Base-by-base conservation (phyloP, 2,888 invertebrate genomes). In the Mythimna vitellina region DNA sequence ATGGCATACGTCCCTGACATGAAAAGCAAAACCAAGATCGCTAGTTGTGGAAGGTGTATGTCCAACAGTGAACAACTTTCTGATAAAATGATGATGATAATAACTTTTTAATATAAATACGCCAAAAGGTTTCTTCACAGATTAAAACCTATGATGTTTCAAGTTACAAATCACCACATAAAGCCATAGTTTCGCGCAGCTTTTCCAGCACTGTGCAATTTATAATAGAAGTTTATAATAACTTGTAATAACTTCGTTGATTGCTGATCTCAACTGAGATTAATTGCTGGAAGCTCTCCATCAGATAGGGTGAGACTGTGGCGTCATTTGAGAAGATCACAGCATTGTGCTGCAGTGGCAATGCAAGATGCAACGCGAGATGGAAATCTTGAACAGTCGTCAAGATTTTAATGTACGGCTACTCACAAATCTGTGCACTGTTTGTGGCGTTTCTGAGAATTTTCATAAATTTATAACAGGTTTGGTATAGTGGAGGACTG, bases 251-350 rank as follows among this genome's bases (percentile, higher is more conserved):
- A 68, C 76, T 54, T 58, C 17, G 82, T 67, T 82, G 76, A 82
- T 80, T 76, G 60, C 82, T 69, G 83, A 81, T 81, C 54, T 66
- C 56, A 57, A 51, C 68, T 20, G 38, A 81, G 81, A 81, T 81
- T 82, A 76, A 66, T 79, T 42, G 73, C 51, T 78, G 53, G 60
- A 76, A 64, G 63, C 75, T 82, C 63, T 74, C 70, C 64, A 82
- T 82, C 81, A 76, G 81, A 81, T 81, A 81, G 12, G 63, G 68
- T 82, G 83, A 20, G 80, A 82, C 60, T 63, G 54, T 81, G 81
- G 65, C 83, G 80, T 64, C 83, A 81, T 72, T 75, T 58, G 57
- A 62, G 68, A 78, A 64, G 73, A 80, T 81, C 83, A 58, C 76
- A 80, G 80, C 81, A 81, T 81, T 81, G 83, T 81, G 42, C 65